Conservation (phyloP, 2,113 vertebrate species). For the Zootoca vivipara region DNA sequence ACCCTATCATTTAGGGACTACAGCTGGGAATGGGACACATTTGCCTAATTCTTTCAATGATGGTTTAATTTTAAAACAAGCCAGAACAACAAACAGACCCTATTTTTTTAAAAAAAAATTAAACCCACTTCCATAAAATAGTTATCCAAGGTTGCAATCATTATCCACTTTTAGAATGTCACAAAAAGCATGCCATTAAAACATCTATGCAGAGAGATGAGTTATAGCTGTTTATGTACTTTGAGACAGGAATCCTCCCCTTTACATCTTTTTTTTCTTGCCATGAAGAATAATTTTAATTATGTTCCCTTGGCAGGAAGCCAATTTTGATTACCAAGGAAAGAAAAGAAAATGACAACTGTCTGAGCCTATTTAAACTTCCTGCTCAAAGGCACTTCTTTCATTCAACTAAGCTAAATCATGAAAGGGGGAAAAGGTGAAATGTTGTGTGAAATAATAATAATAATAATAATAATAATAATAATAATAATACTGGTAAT, state of each 20-base stretch:
- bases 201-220: slow-evolving; percentile 54
- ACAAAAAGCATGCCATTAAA: slow-evolving; percentile 5
- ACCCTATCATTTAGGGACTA: slow-evolving; percentile 24
- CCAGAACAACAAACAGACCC: not conserved
- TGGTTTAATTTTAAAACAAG: slow-evolving; percentile 44
- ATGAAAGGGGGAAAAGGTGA: slow-evolving; percentile 51
- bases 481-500: slow-evolving; percentile 52
- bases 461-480: slow-evolving; percentile 50
- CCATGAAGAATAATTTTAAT: slow-evolving; percentile 71
- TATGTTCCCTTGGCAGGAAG: slow-evolving; percentile 64
- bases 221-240: slow-evolving; percentile 64
- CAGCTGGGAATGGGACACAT: slow-evolving; percentile 19
- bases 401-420: slow-evolving; percentile 60
- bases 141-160: slow-evolving; percentile 50
- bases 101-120: slow-evolving; percentile 34
- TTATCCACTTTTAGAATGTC: slow-evolving; percentile 46
- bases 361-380: slow-evolving; percentile 70
- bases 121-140: not conserved
- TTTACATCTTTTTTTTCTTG: slow-evolving; percentile 68
- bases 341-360: slow-evolving; percentile 58
- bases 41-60: slow-evolving; percentile 35
- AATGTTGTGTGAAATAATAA: slow-evolving; percentile 32
- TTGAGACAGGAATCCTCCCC: slow-evolving; percentile 66
- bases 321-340: slow-evolving; percentile 44
- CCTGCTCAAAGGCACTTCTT: slow-evolving; percentile 67